These are phyloP conservation scores for Corythoichthys haematopterus DNA, from an alignment of 2,113 vertebrate genomes.

Conservation along the genomic window DNA sequence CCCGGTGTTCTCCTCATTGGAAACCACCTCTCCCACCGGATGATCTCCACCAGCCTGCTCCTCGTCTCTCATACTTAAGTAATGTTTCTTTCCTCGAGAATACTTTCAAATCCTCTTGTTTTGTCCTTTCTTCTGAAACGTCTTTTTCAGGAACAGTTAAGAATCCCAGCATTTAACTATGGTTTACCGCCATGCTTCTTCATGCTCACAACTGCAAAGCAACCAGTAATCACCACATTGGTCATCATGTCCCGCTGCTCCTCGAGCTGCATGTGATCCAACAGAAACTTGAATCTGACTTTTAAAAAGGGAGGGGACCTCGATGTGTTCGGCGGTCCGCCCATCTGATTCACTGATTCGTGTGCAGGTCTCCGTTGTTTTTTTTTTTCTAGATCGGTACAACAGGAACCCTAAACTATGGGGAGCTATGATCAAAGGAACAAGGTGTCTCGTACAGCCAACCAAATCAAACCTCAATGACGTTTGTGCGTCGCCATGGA, in stretches of 20 bases:
- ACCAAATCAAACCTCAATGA: constrained; percentile 72
- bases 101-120: neutral
- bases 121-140: neutral
- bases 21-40: constrained; percentile 71
- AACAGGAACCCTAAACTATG: constrained; percentile 53
- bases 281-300: constrained; percentile 55
- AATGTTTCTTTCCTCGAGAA: constrained; percentile 5
- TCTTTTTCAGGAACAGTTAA: neutral
- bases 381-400: constrained; percentile 29
- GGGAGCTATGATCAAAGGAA: constrained; percentile 55
- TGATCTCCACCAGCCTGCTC: constrained; percentile 64
- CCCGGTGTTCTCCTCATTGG: constrained; percentile 73
- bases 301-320: constrained; percentile 63
- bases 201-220: constrained; percentile 24
- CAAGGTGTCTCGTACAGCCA: constrained; percentile 64
- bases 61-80: constrained; percentile 79
- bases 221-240: constrained; percentile 15
- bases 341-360: constrained; percentile 66
- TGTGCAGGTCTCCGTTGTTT: constrained; percentile 1
- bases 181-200: constrained; percentile 3
- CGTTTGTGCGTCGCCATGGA: constrained; percentile 67
- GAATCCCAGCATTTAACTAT: neutral
- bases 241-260: constrained; percentile 25
- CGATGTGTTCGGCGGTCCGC: constrained; percentile 48
- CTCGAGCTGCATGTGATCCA: constrained; percentile 51